Base-by-base conservation (phyloP, 2,797 vertebrate species). In the Cossypha caffra region DNA sequence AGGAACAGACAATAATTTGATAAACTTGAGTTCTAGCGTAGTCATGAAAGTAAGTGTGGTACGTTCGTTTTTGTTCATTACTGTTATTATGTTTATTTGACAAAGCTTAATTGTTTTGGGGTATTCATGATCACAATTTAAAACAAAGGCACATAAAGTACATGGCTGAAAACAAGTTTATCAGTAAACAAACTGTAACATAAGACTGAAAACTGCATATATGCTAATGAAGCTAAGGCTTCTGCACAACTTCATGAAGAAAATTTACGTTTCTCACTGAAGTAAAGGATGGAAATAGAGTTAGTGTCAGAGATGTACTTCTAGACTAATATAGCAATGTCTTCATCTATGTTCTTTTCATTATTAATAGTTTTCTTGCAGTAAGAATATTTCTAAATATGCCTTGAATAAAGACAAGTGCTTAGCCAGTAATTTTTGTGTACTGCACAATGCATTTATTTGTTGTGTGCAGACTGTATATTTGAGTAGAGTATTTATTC, bases 61-160 rank as follows among this genome's bases (percentile, higher is more conserved):
- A 42, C 52, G 23, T 24, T 69, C 8, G 0, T 76, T 26, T 51
- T 89, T 1, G 0, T 59, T 91, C 7, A 55, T 76, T 93, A 54
- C 13, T 57, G 24, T 9, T 15, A 25, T 43, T 86, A 58, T 43
- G 21, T 74, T 90, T 88, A 71, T 61, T 74, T 86, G 24, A 50
- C 0, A 1, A 79, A 19, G 7, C 63, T 76, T 79, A 91, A 89
- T 73, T 40, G 15, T 74, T 85, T 66, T 85, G 4, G 43, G 4
- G 2, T 76, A 89, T 92, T 96, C 51, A n/a, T 45, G 15, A 76
- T 58, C 59, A 54, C 48, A 92, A 20, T 67, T 77, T 59, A 48
- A 91, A 75, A 68, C 6, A 28, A 73, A 76, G 13, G 45, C 48
- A 29, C 23, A 31, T 79, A 37, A 74, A 64, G 5, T 11, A 87